phyloP scores from a whole-genome alignment of 2,888 invertebrate genomes.

The Atethmia centrago region DNA sequence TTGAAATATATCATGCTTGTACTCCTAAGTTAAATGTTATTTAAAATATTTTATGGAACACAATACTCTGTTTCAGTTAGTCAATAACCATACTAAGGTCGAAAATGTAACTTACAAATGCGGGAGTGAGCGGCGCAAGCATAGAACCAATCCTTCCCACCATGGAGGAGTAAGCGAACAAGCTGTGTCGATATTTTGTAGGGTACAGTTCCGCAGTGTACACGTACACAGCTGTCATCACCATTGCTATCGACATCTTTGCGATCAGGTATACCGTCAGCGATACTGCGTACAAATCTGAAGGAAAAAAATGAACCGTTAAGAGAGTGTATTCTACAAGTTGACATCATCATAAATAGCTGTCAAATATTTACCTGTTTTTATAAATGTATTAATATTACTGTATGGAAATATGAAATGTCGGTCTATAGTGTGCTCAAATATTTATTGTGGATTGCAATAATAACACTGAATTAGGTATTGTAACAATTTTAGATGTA shows the following conservation, averaged over 20 bases:
- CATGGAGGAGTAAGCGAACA: conserved; percentile 91
- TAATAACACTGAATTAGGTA: not conserved
- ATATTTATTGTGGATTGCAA: not conserved
- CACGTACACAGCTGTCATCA: conserved; percentile 90
- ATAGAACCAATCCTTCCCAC: conserved; percentile 91
- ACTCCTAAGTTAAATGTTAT: not conserved
- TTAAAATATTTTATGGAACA: not conserved
- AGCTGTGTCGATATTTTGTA: conserved; percentile 90
- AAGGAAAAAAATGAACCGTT: not conserved
- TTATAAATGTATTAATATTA: not conserved
- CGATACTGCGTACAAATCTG: conserved; percentile 73
- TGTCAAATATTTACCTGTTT: not conserved
- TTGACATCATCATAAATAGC: not conserved
- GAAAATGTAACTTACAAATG: conserved; percentile 84
- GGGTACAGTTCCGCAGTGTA: conserved; percentile 92
- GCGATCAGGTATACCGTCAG: conserved; percentile 89
- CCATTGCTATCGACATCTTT: conserved; percentile 90
- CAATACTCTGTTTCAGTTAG: not conserved
- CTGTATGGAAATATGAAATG: not conserved
- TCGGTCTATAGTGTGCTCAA: not conserved
- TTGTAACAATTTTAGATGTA: too few species aligned
- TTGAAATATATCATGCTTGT: too few species aligned
- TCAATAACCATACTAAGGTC: not conserved
- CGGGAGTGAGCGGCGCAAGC: conserved; percentile 91
- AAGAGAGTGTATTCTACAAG: not conserved